Conservation (phyloP, 2,888 invertebrate genomes). For the Thereva unica region DNA sequence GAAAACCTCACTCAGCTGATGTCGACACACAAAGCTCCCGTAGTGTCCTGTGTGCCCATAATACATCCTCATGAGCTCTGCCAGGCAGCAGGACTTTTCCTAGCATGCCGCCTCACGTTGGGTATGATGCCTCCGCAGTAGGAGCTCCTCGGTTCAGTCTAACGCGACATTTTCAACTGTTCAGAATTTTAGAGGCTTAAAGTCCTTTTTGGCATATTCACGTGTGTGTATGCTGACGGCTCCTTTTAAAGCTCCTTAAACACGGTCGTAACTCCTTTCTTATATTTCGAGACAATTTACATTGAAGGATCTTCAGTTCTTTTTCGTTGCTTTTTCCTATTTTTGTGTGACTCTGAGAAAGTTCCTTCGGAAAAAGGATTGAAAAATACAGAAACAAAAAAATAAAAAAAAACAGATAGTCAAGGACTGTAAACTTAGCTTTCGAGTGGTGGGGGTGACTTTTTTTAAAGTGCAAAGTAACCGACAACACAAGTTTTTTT, state of each 20-base stretch:
- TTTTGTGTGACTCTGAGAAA: conserved; percentile 4
- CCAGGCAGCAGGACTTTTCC: not conserved
- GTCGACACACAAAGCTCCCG: too few species aligned
- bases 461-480: not conserved
- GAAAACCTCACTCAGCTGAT: too few species aligned
- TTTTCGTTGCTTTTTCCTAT: not conserved
- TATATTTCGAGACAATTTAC: conserved; percentile 1
- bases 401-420: not conserved
- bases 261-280: not conserved
- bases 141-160: conserved; percentile 27
- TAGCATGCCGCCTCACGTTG: conserved; percentile 4
- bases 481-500: not conserved
- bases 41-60: too few species aligned
- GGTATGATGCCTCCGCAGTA: conserved; percentile 17
- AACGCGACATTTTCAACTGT: conserved; percentile 39
- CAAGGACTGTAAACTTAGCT: conserved; percentile 3
- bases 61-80: not conserved
- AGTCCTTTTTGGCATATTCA: not conserved
- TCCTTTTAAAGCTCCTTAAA: conserved; percentile 11
- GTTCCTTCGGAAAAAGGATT: not conserved
- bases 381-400: too few species aligned
- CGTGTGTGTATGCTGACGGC: not conserved
- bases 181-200: conserved; percentile 2
- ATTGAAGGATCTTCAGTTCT: not conserved
- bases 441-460: conserved; percentile 8